Evolutionary conservation across 1,140 invertebrate species (phyloP), one percentile per base, ranked within the genome.

Genomic region (Maconellicoccus hirsutus): DNA sequence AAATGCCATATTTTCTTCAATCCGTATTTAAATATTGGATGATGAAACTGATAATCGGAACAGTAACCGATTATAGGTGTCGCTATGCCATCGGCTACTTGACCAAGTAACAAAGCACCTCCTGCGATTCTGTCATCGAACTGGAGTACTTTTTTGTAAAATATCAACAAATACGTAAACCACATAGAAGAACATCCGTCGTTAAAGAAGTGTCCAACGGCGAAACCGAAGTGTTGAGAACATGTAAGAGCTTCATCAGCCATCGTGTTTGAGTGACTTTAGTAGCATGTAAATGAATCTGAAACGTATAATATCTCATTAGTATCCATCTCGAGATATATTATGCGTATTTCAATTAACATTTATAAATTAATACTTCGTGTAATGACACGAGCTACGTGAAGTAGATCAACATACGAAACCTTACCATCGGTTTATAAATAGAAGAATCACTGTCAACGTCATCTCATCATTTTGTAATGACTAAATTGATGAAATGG

Each of bases 171-270:
- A 81, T 98, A 98, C 0, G 92, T 94, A 79, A 98, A 98, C 95
- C 95, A 98, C 85, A 98, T 92, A 63, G 92, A 92, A 52, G 94
- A 92, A 82, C 93, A 96, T 3, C 98, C 84, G 82, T 98, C 95
- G 80, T 98, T 98, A 25, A 96, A 81, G 27, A 98, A 86, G 82
- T 98, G 95, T 0, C 92, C 92, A 74, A 91, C 82, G 61, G 86
- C 85, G 78, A 86, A 85, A 1, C 79, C 79, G n/a, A 84, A 71
- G 14, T 22, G 25, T 26, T 8, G 6, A 3, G 61, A 4, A 19
- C 16, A 66, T 2, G 61, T 23, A 1, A 66, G 25, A 66, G 3
- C 6, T 23, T 52, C 2, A 19, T 52, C 42, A 16, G 42, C n/a
- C 42, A 52, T 52, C n/a, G 29, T 33, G n/a, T n/a, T n/a, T n/a